Evolutionary conservation across 2,113 vertebrate genomes (phyloP).

Genomic region (Peromyscus maniculatus): DNA sequence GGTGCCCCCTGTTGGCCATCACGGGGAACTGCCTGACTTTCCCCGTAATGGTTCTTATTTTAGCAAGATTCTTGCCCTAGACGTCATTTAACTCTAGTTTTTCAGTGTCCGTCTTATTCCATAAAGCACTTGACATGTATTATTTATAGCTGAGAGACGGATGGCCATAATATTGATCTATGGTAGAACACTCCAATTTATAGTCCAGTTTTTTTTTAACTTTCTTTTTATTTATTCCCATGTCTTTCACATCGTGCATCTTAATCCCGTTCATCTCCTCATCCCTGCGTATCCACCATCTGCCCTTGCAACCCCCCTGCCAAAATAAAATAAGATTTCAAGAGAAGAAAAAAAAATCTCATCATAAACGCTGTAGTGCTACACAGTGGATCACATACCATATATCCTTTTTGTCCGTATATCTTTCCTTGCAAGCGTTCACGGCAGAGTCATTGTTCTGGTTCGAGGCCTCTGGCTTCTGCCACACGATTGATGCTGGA

Average conservation of each 20-base stretch:
- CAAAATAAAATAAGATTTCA: background rate
- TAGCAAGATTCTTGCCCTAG: background rate
- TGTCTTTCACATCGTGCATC: background rate
- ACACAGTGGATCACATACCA: background rate
- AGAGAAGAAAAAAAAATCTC: background rate
- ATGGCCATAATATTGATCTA: background rate
- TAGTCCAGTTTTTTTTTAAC: background rate
- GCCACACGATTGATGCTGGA: background rate
- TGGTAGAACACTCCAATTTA: background rate
- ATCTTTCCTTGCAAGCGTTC: background rate
- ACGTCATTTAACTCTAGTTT: background rate
- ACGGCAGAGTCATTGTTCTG: background rate
- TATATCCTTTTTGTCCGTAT: background rate
- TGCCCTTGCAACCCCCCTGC: background rate
- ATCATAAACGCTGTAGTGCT: background rate
- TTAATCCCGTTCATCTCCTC: background rate
- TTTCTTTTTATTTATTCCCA: background rate
- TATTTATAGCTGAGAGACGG: background rate
- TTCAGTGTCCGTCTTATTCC: background rate
- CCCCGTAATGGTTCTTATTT: background rate
- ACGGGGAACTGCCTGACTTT: background rate
- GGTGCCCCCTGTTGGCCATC: slow-evolving; percentile 59
- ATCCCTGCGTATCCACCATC: background rate
- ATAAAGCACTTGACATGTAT: background rate
- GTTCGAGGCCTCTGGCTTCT: background rate